phyloP scores from a whole-genome alignment of 2,888 invertebrate genomes.

The Chrysodeixis includens region DNA sequence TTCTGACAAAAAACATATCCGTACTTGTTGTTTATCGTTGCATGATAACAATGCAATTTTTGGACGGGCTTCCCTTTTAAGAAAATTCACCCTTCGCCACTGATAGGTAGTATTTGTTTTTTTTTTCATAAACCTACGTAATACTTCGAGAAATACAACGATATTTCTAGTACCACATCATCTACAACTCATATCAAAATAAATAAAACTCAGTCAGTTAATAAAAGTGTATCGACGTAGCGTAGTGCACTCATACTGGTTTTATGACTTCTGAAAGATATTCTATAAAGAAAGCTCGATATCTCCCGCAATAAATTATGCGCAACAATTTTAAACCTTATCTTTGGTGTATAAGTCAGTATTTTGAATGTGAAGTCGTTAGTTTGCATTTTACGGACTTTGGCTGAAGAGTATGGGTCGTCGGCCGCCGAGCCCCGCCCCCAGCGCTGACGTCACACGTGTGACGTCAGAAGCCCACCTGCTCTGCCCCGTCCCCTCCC shows the following conservation, averaged over 20 bases:
- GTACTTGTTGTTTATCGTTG: no score
- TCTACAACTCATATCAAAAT: background rate
- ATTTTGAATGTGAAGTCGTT: conserved; percentile 36
- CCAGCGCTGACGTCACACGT: conserved; percentile 79
- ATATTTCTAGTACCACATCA: background rate
- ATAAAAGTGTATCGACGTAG: conserved; percentile 16
- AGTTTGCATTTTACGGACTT: conserved; percentile 57
- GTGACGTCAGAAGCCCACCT: conserved; percentile 82
- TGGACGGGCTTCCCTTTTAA: no score
- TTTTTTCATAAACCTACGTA: background rate
- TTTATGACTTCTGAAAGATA: conserved; percentile 32
- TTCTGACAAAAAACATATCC: no score
- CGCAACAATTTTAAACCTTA: conserved; percentile 44
- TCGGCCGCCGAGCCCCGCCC: conserved; percentile 78
- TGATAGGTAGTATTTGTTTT: no score
- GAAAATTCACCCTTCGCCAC: no score
- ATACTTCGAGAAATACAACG: background rate
- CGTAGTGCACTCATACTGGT: conserved; percentile 22
- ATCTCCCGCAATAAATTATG: conserved; percentile 11
- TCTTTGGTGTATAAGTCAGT: conserved; percentile 23
- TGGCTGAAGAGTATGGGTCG: conserved; percentile 69
- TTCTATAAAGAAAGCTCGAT: conserved; percentile 41
- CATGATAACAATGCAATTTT: no score
- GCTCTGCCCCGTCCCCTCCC: conserved; percentile 62
- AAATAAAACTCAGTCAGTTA: conserved; percentile 11